Evolutionary conservation across 2,888 invertebrate species (phyloP), one percentile per base, ranked within the genome.

Genomic region (Colostygia pectinataria): DNA sequence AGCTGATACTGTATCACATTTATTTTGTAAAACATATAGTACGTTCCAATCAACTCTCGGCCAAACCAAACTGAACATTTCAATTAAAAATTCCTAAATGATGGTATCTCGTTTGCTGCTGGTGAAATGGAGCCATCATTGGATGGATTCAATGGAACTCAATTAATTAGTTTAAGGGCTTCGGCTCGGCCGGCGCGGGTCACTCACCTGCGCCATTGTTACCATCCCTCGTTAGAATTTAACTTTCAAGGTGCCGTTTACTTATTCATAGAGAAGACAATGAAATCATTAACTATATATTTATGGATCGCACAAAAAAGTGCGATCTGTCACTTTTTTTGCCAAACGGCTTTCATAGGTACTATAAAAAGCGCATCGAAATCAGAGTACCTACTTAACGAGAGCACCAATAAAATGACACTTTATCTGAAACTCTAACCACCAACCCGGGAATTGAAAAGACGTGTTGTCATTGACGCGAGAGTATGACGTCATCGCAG

Each of bases 51-150:
- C 33, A 25, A 23, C 7, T 20, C 23, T 5, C n/a, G 15, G 2
- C 5, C 7, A 33, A 27, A 39, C n/a, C 32, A 18, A 33, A 40
- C 33, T 47, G 28, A 28, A 47, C 27, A 20, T 29, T 47, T 47
- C 47, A 34, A 41, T 36, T 41, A 29, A 41, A 44, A 38, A 32
- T 24, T 24, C 6, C 14, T 0, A 20, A 18, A n/a, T n/a, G n/a
- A n/a, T 18, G 18, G 18, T 18, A 18, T 18, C 4, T 18, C n/a
- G n/a, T n/a, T n/a, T n/a, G n/a, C n/a, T n/a, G n/a, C n/a, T n/a
- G n/a, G 27, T 28, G 15, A 1, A 7, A 31, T 31, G 31, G 31
- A 31, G n/a, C 32, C 15, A 32, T 32, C 32, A 32, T 34, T 31
- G 6, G 13, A 28, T 12, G n/a, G 20, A 20, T 15, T 9, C 8